phyloP scores from a whole-genome alignment of 2,113 vertebrate genomes.

The Panurus biarmicus region DNA sequence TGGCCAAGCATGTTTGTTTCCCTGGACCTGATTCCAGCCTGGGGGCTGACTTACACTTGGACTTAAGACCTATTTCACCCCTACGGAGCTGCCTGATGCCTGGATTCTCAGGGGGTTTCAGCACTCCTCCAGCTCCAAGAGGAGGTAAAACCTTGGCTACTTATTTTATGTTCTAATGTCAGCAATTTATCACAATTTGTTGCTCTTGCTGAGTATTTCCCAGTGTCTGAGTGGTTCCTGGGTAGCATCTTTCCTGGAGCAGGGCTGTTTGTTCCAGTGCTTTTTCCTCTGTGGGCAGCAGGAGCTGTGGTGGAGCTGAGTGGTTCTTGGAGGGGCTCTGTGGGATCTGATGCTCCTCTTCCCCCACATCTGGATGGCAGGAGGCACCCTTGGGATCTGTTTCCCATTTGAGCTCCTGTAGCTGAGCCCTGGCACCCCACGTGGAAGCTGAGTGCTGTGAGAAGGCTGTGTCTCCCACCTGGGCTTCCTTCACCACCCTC shows the following conservation, averaged over 20 bases:
- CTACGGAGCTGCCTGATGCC: not conserved
- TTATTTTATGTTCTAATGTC: not conserved
- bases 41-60: not conserved
- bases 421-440: fast-evolving
- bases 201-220: not conserved
- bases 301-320: not conserved
- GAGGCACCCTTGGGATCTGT: not conserved
- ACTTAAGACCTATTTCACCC: fast-evolving
- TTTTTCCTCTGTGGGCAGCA: not conserved
- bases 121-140: not conserved
- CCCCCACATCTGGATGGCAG: not conserved
- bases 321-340: not conserved
- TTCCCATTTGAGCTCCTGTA: fast-evolving
- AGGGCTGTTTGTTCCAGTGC: not conserved
- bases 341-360: not conserved
- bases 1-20: fast-evolving
- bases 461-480: not conserved
- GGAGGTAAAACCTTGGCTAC: not conserved
- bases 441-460: not conserved
- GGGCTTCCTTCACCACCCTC: not conserved
- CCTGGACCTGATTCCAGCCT: not conserved
- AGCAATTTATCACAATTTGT: not conserved
- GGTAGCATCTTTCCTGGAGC: not conserved
- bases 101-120: no score
- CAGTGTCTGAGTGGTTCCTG: fast-evolving